These are phyloP conservation scores for Dryococelus australis DNA, from an alignment of 2,888 invertebrate genomes.

Conservation along the genomic window DNA sequence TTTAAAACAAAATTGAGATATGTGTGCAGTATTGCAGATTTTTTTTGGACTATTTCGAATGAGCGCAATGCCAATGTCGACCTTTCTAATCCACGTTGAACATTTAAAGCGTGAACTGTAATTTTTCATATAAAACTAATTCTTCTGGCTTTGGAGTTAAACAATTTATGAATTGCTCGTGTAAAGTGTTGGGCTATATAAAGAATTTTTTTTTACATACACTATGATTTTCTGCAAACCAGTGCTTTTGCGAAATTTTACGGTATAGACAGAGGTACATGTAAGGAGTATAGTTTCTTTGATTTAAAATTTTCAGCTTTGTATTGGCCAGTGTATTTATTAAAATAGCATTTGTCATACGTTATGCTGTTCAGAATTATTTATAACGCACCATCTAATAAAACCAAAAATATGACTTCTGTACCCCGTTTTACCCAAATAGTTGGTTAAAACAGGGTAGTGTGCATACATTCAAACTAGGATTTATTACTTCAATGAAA, in stretches of 20 bases:
- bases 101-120: no score
- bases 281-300: background rate
- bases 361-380: background rate
- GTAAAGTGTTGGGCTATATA: no score
- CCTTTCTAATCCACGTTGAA: no score
- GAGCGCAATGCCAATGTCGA: no score
- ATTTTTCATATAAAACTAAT: no score
- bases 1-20: no score
- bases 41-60: no score
- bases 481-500: background rate
- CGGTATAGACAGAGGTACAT: background rate
- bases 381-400: background rate
- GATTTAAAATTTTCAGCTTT: background rate
- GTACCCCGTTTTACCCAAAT: slow-evolving; percentile 21
- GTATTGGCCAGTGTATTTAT: background rate
- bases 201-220: no score
- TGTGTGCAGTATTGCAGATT: no score
- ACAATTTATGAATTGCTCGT: no score
- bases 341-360: slow-evolving; percentile 2
- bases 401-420: background rate
- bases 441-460: slow-evolving; percentile 24
- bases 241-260: no score
- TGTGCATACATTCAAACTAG: background rate
- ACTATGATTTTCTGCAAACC: background rate
- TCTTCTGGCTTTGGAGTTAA: no score